Evolutionary conservation across 2,113 vertebrate species (phyloP), one percentile per base, ranked within the genome.

Genomic region (Myiagra hebetior): DNA sequence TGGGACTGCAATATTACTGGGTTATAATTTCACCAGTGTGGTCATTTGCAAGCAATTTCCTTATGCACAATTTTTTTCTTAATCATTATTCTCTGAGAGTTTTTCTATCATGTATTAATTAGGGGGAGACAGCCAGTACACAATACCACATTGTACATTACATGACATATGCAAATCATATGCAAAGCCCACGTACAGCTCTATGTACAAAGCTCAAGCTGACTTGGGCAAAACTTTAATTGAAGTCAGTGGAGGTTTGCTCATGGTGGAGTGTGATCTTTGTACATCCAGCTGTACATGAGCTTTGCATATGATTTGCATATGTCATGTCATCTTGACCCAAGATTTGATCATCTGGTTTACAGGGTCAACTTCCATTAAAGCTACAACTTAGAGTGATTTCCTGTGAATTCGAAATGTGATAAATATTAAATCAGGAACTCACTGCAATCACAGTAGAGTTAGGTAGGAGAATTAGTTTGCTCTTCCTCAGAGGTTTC

Each of bases 31-130:
- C 52, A 63, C 93, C 84, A 77, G 76, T 87, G 85, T 91, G 96
- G 95, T 85, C 95, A 95, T 96, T 96, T 92, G 89, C 55, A 89
- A 93, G 93, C 57, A 91, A 93, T 97, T 96, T 94, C 90, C 90
- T 94, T 93, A 91, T 83, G 84, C 84, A 72, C 87, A 63, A 30
- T 23, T 95, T 96, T 93, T 93, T 91, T 31, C 84, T 91, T 92
- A 91, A 96, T 96, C 89, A 85, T 93, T 93, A 80, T 92, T 88
- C 84, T 92, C 75, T 10, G 41, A 15, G 83, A 95, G 62, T 59
- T 92, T 95, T 91, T 88, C 90, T 93, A 87, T 84, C 86, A 85
- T 93, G 81, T 95, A 92, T 95, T 97, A 94, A 96, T 97, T 96
- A 97, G 72, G 50, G 49, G 50, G 81, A 95, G 56, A 93, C 68